Evolutionary conservation across 2,113 vertebrate genomes (phyloP).

Genomic region (Leucopternis melanops): DNA sequence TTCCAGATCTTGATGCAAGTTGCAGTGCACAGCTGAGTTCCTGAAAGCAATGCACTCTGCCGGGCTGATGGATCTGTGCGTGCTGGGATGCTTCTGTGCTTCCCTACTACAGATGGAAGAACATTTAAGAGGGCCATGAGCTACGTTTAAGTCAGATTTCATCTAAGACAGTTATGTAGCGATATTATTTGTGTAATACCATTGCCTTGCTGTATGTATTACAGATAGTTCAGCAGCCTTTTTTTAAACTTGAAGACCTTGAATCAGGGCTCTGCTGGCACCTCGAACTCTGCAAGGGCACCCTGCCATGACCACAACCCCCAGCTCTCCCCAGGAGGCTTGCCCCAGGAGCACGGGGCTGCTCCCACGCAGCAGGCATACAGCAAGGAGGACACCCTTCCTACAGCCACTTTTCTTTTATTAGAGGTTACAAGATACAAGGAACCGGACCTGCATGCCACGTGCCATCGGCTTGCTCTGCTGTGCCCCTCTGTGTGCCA

Average conservation of each 20-base stretch:
- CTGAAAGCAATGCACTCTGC: rapidly evolving
- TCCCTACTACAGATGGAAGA: background rate
- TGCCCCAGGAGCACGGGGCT: background rate
- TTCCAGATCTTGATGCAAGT: background rate
- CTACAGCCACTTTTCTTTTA: background rate
- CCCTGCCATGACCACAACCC: background rate
- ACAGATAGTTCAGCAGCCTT: background rate
- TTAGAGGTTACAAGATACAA: background rate
- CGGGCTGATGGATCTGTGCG: rapidly evolving
- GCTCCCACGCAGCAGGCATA: background rate
- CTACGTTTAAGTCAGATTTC: rapidly evolving
- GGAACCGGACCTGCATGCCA: background rate
- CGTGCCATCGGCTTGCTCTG: rapidly evolving
- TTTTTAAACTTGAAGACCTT: background rate
- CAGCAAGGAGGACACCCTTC: background rate
- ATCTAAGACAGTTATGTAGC: rapidly evolving
- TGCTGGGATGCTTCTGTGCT: background rate
- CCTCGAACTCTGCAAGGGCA: background rate
- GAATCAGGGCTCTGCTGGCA: background rate
- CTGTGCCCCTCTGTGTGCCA: rapidly evolving
- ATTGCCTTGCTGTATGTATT: rapidly evolving
- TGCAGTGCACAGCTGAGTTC: rapidly evolving
- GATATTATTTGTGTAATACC: too few relatives aligned
- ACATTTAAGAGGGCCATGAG: rapidly evolving
- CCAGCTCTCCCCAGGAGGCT: background rate